phyloP scores from a whole-genome alignment of 2,113 vertebrate genomes.

The Neolamprologus kungweensis region DNA sequence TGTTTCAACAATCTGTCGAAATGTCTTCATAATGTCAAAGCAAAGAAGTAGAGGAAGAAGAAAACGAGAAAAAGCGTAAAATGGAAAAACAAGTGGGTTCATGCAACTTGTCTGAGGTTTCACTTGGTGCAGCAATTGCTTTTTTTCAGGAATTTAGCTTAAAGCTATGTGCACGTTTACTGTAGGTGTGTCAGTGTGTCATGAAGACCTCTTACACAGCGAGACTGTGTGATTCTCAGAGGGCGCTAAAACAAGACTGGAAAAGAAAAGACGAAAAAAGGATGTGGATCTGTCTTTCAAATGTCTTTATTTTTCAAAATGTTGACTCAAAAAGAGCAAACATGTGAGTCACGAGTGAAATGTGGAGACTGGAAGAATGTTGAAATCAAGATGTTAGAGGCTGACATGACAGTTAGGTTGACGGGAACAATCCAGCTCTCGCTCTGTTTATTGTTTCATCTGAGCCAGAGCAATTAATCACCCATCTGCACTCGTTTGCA shows the following conservation, averaged over 20 bases:
- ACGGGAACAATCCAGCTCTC: slow-evolving; percentile 13
- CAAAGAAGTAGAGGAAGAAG: not conserved
- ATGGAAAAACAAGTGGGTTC: slow-evolving; percentile 2
- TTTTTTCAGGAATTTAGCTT: not conserved
- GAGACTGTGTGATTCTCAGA: not conserved
- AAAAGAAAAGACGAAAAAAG: not conserved
- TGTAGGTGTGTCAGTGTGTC: not conserved
- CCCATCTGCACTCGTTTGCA: not conserved
- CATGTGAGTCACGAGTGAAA: not conserved
- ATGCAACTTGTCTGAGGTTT: not conserved
- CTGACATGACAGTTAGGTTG: slow-evolving; percentile 5
- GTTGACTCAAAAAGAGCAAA: not conserved
- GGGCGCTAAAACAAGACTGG: not conserved
- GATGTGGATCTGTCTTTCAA: not conserved
- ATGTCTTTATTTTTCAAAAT: slow-evolving; percentile 19
- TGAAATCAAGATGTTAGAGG: slow-evolving; percentile 29
- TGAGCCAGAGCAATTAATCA: slow-evolving; percentile 40
- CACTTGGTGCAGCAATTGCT: slow-evolving; percentile 1
- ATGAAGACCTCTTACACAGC: not conserved
- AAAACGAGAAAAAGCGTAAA: not conserved
- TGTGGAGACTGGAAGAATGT: slow-evolving; percentile 10
- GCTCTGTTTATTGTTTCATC: slow-evolving; percentile 54
- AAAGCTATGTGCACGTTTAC: not conserved
- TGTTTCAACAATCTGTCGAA: slow-evolving; percentile 39
- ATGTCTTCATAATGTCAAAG: slow-evolving; percentile 41